These are phyloP conservation scores for Grammomys dolichurus DNA, from an alignment of 2,113 vertebrate genomes.

Conservation along the genomic window DNA sequence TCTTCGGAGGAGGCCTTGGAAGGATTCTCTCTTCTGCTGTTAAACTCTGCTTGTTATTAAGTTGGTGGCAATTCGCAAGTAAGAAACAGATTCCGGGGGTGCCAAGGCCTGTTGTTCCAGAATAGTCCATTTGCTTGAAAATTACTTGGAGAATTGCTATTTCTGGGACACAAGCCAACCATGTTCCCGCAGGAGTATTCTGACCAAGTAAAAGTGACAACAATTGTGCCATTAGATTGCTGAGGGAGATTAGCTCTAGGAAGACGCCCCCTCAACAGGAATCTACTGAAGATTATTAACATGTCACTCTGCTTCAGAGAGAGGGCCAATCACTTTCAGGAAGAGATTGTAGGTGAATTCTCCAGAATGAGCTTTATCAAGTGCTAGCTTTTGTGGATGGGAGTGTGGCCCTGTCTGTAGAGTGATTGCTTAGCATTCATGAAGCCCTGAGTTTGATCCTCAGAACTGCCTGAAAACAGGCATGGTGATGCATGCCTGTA, in stretches of 20 bases:
- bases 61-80: conserved; percentile 57
- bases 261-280: background rate
- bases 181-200: conserved; percentile 69
- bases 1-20: conserved; percentile 57
- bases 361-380: background rate
- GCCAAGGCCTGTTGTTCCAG: background rate
- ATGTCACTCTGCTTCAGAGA: background rate
- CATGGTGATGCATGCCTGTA: background rate
- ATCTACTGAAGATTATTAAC: background rate
- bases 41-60: conserved; percentile 52
- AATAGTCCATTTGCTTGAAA: conserved; percentile 51
- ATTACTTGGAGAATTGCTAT: conserved; percentile 74
- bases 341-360: background rate
- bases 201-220: conserved; percentile 25
- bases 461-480: background rate
- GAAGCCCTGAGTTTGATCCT: background rate
- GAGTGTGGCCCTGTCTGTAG: background rate
- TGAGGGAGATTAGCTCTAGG: background rate
- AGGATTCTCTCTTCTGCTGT: conserved; percentile 62
- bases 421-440: background rate
- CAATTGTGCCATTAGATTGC: background rate
- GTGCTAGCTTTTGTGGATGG: background rate
- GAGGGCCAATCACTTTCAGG: background rate
- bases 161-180: conserved; percentile 76
- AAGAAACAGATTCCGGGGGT: background rate